Evolutionary conservation across 2,113 vertebrate genomes (phyloP), one percentile per base, ranked within the genome.

Genomic region (Cinclus mexicanus): DNA sequence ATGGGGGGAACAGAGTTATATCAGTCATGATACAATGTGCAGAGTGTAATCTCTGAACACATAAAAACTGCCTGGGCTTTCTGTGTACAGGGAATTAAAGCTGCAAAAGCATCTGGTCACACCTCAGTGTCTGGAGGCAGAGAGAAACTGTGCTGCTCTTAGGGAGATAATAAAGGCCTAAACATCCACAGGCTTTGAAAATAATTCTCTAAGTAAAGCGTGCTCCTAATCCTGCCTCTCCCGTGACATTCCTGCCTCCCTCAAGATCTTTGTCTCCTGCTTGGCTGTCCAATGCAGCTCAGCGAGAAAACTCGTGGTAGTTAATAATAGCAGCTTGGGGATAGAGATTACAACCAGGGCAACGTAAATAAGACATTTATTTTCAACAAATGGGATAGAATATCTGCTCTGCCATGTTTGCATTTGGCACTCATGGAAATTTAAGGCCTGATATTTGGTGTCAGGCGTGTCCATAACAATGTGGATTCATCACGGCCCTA

Each of bases 221-320:
- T 55, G 60, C 33, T 87, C 74, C 65, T 95, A 95, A 92, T 95
- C 93, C 87, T 75, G 77, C 94, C 69, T 93, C 91, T 93, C 91
- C 74, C 14, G 0, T 80, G 83, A 52, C 85, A 86, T 83, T 92
- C 76, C 35, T 78, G 52, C 72, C 56, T 88, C 76, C 44, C 84
- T 47, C 20, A 83, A 92, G 88, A 92, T 91, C 85, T 91, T 95
- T 94, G 89, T 93, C 93, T 94, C 95, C 92, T 90, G 71, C 70
- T 92, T n/a, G 69, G 53, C 85, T 92, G 42, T 88, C 70, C 0
- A 0, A 47, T 25, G 47, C 44, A 61, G 82, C 71, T 76, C 55
- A 63, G 78, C 0, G 0, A 89, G 60, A 67, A 88, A 86, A 78
- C 83, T 95, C 7, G 14, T 90, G 83, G 81, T 71, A 35, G 90